Conservation (phyloP, 2,888 invertebrate genomes). For the Coremacera marginata region DNA sequence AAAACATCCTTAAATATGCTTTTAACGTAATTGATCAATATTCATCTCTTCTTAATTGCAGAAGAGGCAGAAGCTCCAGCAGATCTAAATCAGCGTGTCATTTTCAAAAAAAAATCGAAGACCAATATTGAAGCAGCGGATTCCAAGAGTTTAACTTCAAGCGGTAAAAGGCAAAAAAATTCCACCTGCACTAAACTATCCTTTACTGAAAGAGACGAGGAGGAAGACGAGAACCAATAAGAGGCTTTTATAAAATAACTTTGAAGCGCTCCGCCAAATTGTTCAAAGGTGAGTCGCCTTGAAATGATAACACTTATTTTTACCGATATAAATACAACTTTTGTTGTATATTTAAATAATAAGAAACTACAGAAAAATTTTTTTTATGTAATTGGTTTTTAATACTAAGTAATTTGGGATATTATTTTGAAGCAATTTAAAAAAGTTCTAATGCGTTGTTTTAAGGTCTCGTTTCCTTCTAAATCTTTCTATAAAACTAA, state of each 20-base stretch:
- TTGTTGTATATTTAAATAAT: too few relatives aligned
- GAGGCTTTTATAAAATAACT: neutral
- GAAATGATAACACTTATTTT: too few relatives aligned
- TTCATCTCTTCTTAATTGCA: slow-evolving; percentile 62
- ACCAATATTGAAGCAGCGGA: slow-evolving; percentile 37
- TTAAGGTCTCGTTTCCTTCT: too few relatives aligned
- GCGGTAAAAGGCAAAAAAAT: slow-evolving; percentile 58
- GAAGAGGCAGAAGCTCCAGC: slow-evolving; percentile 74
- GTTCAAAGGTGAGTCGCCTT: slow-evolving; percentile 17
- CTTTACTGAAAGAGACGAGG: slow-evolving; percentile 70
- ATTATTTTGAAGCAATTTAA: too few relatives aligned
- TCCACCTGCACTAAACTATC: slow-evolving; percentile 66
- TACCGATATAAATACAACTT: too few relatives aligned
- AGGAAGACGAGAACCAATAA: slow-evolving; percentile 59
- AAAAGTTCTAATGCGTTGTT: too few relatives aligned
- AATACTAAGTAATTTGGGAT: too few relatives aligned
- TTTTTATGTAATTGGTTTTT: too few relatives aligned
- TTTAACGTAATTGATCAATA: neutral
- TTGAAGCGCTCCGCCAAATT: slow-evolving; percentile 8
- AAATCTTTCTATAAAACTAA: too few relatives aligned
- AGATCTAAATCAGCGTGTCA: slow-evolving; percentile 73
- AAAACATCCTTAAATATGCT: neutral
- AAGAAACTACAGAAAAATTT: too few relatives aligned
- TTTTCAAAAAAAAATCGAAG: slow-evolving; percentile 68
- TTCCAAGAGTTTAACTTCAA: slow-evolving; percentile 44